Evolutionary conservation across 2,113 vertebrate species (phyloP), one percentile per base, ranked within the genome.

Genomic region (Rana temporaria): DNA sequence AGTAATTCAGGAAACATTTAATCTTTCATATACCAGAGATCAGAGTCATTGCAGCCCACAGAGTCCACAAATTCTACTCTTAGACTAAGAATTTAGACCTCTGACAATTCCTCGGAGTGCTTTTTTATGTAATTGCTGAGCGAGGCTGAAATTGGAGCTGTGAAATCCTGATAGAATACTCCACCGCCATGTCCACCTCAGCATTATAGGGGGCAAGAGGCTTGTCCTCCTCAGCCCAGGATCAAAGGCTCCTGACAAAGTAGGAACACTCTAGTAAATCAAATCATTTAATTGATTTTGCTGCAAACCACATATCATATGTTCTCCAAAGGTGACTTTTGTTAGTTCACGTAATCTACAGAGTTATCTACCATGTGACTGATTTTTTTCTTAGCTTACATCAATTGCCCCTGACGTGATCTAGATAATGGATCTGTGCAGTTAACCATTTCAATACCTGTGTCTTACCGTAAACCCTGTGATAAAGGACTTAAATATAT

Each of bases 61-160:
- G 22, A 56, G 26, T 72, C 71, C 12, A n/a, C 16, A 74, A 59
- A 74, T 60, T 30, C 9, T 32, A 0, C 6, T 20, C 53, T 34
- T 32, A 34, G 26, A 74, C 55, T 5, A 4, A 38, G 71, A 55
- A 74, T 60, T 74, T 74, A 60, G 30, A 74, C 72, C 56, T 60
- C 72, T 42, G n/a, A 4, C 17, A 60, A 17, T 48, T 48, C 9
- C 42, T 48, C 11, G 7, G 12, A 48, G 42, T 48, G 42, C 42
- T 48, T 48, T 24, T 38, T 8, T 19, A 26, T 56, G 48, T 55
- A 30, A 75, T 42, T 9, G 32, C 26, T n/a, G 5, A 60, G 71
- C 24, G 24, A 63, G 7, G 60, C 14, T 63, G 11, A 24, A 63
- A 20, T 3, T 63, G 30, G 11, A 72, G 55, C 55, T 16, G 26